Evolutionary conservation across 2,113 vertebrate species (phyloP).

Genomic region (Macheiramphus alcinus): DNA sequence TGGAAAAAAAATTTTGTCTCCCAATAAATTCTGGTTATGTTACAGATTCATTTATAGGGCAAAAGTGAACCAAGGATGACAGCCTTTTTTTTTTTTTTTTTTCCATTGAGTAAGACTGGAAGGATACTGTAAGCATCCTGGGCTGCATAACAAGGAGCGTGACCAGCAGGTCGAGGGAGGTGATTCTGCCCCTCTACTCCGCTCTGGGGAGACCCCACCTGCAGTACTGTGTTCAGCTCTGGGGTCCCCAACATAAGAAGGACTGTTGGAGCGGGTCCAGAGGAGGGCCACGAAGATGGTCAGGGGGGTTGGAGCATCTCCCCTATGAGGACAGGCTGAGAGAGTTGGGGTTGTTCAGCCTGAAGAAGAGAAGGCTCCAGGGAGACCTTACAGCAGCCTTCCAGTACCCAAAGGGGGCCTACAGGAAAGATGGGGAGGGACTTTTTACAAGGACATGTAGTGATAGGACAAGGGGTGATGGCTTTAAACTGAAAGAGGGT

Average conservation of each 20-base stretch:
- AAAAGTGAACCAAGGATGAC: background rate
- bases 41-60: background rate
- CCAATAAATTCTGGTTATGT: background rate
- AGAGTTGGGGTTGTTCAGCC: no score
- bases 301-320: background rate
- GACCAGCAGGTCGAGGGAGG: background rate
- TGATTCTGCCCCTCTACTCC: background rate
- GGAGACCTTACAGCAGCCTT: no score
- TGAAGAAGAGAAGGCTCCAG: no score
- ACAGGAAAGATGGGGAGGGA: no score
- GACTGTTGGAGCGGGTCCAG: accelerated
- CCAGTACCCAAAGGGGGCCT: no score
- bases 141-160: accelerated
- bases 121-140: background rate
- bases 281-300: background rate
- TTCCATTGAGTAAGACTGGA: background rate
- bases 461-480: no score
- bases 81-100: background rate
- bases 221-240: background rate
- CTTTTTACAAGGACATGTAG: no score
- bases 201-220: background rate
- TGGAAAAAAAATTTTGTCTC: background rate
- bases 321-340: no score
- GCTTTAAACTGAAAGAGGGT: no score
- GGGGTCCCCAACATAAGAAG: background rate